Conservation (phyloP, 2,888 invertebrate genomes). For the Alcis repandata region DNA sequence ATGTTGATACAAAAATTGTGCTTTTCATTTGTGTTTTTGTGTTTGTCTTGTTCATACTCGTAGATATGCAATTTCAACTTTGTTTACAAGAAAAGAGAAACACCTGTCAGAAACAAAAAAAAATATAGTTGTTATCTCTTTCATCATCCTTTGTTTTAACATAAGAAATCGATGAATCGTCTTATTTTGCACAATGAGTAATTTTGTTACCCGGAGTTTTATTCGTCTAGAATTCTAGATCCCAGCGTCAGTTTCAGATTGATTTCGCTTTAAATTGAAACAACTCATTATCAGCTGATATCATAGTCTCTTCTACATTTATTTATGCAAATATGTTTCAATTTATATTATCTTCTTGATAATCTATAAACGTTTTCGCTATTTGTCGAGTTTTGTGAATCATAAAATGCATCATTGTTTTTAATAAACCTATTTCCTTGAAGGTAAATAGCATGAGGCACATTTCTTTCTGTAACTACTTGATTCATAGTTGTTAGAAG, state of each 20-base stretch:
- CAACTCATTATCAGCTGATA: slow-evolving; percentile 35
- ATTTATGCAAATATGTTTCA: slow-evolving; percentile 17
- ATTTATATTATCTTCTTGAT: slow-evolving; percentile 31
- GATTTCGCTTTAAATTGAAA: slow-evolving; percentile 27
- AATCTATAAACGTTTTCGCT: slow-evolving; percentile 27
- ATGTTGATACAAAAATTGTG: too few relatives aligned
- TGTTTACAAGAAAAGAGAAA: too few relatives aligned
- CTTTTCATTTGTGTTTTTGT: too few relatives aligned
- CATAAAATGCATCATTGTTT: slow-evolving; percentile 27
- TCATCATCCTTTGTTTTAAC: background rate
- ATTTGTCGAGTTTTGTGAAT: slow-evolving; percentile 29
- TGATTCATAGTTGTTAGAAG: slow-evolving; percentile 4
- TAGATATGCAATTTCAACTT: too few relatives aligned
- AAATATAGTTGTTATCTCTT: slow-evolving; percentile 6
- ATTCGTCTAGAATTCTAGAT: slow-evolving; percentile 11
- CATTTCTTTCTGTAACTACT: slow-evolving; percentile 3
- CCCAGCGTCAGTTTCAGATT: slow-evolving; percentile 12
- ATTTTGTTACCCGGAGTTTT: slow-evolving; percentile 16
- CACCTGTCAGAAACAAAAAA: background rate
- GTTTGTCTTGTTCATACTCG: background rate
- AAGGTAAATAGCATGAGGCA: slow-evolving; percentile 26
- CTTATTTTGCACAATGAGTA: slow-evolving; percentile 20
- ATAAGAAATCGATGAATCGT: slow-evolving; percentile 8
- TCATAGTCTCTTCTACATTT: slow-evolving; percentile 23
- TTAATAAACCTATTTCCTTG: slow-evolving; percentile 20